phyloP scores from a whole-genome alignment of 2,888 invertebrate genomes.

The Sipha maydis region DNA sequence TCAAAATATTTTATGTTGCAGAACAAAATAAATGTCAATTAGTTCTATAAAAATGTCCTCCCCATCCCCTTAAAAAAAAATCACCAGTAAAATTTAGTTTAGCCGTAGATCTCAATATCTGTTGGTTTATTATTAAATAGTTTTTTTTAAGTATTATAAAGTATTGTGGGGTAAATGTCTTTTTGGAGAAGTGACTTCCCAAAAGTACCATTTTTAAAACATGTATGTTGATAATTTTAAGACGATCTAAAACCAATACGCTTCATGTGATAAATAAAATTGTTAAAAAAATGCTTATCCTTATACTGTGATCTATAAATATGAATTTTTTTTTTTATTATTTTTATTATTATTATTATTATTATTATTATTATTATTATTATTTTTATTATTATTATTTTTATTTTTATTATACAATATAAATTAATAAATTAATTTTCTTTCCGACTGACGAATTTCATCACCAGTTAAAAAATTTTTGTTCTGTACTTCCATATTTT shows the following conservation, averaged over 20 bases:
- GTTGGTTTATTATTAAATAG: slow-evolving; percentile 61
- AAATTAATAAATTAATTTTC: slow-evolving; percentile 39
- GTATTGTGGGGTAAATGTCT: slow-evolving; percentile 61
- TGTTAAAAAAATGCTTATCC: slow-evolving; percentile 61
- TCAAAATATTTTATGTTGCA: slow-evolving; percentile 50
- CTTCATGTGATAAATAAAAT: slow-evolving; percentile 61
- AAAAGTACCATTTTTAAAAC: slow-evolving; percentile 62
- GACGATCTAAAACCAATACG: slow-evolving; percentile 61
- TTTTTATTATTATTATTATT: slow-evolving; percentile 44
- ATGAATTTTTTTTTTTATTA: slow-evolving; percentile 55
- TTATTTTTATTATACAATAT: slow-evolving; percentile 27
- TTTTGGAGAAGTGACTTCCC: slow-evolving; percentile 60
- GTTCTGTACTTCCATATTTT: slow-evolving; percentile 57
- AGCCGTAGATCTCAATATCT: slow-evolving; percentile 62
- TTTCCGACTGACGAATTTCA: slow-evolving; percentile 59
- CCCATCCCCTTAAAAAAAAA: slow-evolving; percentile 19
- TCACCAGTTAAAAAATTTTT: slow-evolving; percentile 52
- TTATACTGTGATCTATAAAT: slow-evolving; percentile 61
- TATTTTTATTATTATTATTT: slow-evolving; percentile 47
- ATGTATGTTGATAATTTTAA: slow-evolving; percentile 61
- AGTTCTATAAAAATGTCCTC: slow-evolving; percentile 42
- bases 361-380: slow-evolving; percentile 48
- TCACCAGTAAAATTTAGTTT: slow-evolving; percentile 58
- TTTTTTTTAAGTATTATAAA: slow-evolving; percentile 61
- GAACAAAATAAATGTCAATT: slow-evolving; percentile 57